A percentile compares a stretch with the other conserved stretches of the same genome.
phyloP scores from a whole-genome alignment of 1,140 invertebrate genomes.

The Drosophila prosaltans region DNA sequence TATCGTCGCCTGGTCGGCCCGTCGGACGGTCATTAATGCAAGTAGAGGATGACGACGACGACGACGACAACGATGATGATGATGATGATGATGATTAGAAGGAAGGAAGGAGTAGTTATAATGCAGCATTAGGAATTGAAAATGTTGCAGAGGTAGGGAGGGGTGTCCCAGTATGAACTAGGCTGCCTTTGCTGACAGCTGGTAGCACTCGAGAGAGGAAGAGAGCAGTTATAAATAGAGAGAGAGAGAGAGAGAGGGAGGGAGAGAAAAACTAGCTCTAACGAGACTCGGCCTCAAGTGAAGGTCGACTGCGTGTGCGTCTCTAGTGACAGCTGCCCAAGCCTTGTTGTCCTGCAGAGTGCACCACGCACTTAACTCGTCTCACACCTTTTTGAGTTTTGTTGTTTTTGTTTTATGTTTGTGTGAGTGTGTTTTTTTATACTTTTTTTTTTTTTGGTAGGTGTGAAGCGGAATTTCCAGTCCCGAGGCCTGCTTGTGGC shows the following conservation, averaged over 20 bases:
- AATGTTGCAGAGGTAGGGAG: constrained; percentile 36
- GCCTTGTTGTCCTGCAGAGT: constrained; percentile 41
- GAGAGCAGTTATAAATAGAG: no score
- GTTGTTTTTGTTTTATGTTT: constrained; percentile 16
- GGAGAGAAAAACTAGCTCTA: constrained; percentile 35
- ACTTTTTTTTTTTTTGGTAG: constrained; percentile 51
- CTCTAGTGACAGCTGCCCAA: constrained; percentile 54
- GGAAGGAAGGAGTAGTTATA: neutral
- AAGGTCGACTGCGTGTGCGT: constrained; percentile 46
- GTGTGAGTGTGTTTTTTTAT: constrained; percentile 7
- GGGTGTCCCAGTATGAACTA: constrained; percentile 17
- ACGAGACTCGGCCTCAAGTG: constrained; percentile 50
- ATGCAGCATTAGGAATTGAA: neutral
- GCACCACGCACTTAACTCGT: constrained; percentile 60
- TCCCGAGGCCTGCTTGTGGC: constrained; percentile 31
- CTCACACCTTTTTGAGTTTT: constrained; percentile 62
- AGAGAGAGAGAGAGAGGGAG: neutral
- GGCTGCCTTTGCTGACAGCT: constrained; percentile 64
- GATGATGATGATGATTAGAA: constrained; percentile 1
- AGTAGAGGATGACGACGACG: constrained; percentile 30
- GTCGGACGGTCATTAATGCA: constrained; percentile 12
- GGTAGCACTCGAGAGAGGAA: constrained; percentile 59
- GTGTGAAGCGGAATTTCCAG: constrained; percentile 82
- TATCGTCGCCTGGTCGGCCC: constrained; percentile 70
- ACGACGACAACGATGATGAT: neutral